Conservation (phyloP, 2,888 invertebrate genomes). For the Linyphia triangularis region DNA sequence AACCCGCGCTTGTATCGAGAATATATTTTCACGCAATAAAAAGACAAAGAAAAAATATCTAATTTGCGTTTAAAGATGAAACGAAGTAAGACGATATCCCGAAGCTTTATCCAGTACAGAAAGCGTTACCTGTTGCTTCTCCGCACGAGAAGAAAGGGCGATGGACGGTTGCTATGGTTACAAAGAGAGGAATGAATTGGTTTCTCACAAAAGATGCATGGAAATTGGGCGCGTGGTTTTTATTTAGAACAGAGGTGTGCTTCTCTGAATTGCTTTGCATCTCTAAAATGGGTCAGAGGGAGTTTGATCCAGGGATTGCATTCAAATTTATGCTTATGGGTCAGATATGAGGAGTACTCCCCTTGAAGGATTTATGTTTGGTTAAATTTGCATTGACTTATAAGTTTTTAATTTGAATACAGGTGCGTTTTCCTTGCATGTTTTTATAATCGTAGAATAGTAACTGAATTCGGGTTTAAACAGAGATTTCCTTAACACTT, state of each 20-base stretch:
- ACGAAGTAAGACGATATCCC: not conserved
- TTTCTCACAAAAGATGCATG: constrained; percentile 47
- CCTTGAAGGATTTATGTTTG: too few species aligned
- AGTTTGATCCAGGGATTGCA: too few species aligned
- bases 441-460: too few species aligned
- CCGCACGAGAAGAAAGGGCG: constrained; percentile 18
- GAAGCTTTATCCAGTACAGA: constrained; percentile 14
- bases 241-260: constrained; percentile 10
- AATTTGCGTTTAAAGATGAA: constrained; percentile 9
- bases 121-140: constrained; percentile 59
- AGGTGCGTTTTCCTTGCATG: too few species aligned
- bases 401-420: too few species aligned
- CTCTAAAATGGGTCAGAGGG: too few species aligned
- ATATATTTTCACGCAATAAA: not conserved
- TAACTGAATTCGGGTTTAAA: too few species aligned
- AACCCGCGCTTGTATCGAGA: not conserved
- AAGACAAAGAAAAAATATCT: constrained; percentile 4
- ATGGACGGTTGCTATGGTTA: constrained; percentile 48
- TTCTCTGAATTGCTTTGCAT: not conserved
- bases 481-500: too few species aligned
- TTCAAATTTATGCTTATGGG: too few species aligned
- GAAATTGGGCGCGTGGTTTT: constrained; percentile 16
- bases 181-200: constrained; percentile 53
- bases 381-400: too few species aligned
- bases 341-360: too few species aligned